Evolutionary conservation across 2,113 vertebrate species (phyloP).

Genomic region (human (Homo sapiens)): DNA sequence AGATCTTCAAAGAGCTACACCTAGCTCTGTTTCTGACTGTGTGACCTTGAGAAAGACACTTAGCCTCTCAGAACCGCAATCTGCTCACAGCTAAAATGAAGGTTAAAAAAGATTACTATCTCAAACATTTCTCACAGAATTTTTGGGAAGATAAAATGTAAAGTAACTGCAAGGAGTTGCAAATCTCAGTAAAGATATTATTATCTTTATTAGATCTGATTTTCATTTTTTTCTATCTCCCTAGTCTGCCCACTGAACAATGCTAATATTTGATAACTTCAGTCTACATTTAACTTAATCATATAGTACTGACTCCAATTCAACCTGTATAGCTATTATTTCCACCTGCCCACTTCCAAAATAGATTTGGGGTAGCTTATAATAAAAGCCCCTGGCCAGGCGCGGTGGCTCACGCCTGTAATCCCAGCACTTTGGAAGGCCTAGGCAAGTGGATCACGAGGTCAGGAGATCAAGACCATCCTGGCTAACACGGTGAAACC

Average conservation of each 20-base stretch:
- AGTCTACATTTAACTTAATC: not conserved
- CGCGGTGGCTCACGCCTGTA: no score
- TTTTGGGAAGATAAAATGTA: not conserved
- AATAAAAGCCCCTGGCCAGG: not conserved
- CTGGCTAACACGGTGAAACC: no score
- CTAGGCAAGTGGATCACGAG: accelerated
- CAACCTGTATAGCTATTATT: not conserved
- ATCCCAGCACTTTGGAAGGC: no score
- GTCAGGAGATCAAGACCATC: no score
- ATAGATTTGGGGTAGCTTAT: not conserved
- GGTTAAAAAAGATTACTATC: not conserved
- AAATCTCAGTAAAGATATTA: not conserved
- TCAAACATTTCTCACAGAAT: not conserved
- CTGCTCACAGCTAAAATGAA: not conserved
- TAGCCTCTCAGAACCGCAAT: not conserved
- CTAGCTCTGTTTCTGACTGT: not conserved
- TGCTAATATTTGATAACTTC: not conserved
- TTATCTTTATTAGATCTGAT: not conserved
- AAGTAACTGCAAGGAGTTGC: not conserved
- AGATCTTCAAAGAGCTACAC: not conserved
- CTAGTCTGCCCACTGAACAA: not conserved
- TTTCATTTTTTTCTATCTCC: not conserved
- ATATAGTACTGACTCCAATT: not conserved
- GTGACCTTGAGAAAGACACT: not conserved
- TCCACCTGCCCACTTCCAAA: not conserved